Base-by-base conservation (phyloP, 2,888 invertebrate species). In the Onthophagus sagittarius region DNA sequence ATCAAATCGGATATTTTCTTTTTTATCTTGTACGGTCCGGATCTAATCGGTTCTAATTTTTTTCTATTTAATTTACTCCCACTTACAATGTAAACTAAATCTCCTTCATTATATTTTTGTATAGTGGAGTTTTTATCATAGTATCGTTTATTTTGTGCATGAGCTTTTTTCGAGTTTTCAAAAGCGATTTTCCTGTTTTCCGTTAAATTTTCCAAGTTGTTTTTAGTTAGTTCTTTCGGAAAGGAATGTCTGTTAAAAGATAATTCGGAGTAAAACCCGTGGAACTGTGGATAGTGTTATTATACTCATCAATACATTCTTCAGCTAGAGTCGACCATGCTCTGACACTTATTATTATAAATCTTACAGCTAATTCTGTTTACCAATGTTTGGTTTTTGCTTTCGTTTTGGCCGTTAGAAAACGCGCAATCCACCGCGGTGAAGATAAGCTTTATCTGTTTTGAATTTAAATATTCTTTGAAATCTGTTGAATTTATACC, bases 281-380 rank as follows among this genome's bases (percentile, higher is more conserved):
- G 0, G 79, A 74, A 70, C 78, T 75, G 62, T 81, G 80, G 33
- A 77, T 77, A 11, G 79, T 80, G 71, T 76, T 69, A 72, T 81
- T 81, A 69, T 81, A 81, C 75, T 77, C 78, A 6, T 79, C 69
- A 31, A 76, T 73, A 72, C 77, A 76, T 75, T 77, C 75, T 14
- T 14, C 14, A 14, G 63, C 63, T 14, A 63, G n/a, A n/a, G 63
- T 63, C 14, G 14, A 39, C 33, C 32, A 70, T 32, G 70, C 31
- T 63, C 15, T 71, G 11, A 11, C n/a, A 64, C 15, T 62, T 13
- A 7, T 71, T 71, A n/a, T 67, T 31, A n/a, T 67, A n/a, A 15
- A 67, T 67, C 15, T 23, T 31, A 31, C 67, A 67, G 9, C 67
- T 67, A 5, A 15, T 67, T 67, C 15, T 67, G 23, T 67, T 67